Percentiles rank a stretch among this genome's conserved stretches.
Conservation (phyloP, 1,140 invertebrate species). For the Stegodyphus dumicola region DNA sequence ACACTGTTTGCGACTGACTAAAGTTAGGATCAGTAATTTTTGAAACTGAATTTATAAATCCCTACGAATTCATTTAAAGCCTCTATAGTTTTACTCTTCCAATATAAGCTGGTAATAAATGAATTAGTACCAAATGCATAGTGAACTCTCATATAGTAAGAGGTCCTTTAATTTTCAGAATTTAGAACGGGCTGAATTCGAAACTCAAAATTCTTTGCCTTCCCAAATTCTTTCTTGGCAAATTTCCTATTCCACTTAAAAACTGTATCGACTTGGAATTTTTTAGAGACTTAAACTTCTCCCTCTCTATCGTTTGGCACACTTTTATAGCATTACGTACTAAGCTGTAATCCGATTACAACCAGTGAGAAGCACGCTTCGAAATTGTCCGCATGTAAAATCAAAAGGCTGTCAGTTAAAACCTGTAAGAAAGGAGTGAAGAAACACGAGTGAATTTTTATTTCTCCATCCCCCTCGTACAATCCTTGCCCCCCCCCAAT, state of each 20-base stretch:
- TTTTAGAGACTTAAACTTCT: neutral
- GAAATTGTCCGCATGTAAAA: slow-evolving; percentile 42
- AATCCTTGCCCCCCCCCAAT: neutral
- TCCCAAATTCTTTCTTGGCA: too few species aligned
- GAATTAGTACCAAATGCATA: too few species aligned
- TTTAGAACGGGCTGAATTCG: too few species aligned
- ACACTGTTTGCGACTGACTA: too few species aligned
- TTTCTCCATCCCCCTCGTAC: neutral
- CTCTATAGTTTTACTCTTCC: too few species aligned
- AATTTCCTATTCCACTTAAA: slow-evolving; percentile 5
- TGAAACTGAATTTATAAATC: too few species aligned
- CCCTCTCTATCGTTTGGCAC: neutral
- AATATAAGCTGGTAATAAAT: too few species aligned
- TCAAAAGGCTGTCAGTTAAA: slow-evolving; percentile 52
- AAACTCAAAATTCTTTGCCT: too few species aligned
- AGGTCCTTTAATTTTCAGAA: too few species aligned
- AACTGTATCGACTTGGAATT: slow-evolving; percentile 36
- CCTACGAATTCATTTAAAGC: too few species aligned
- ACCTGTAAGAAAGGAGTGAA: slow-evolving; percentile 3
- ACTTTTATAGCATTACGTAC: slow-evolving; percentile 49
- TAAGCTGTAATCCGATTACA: slow-evolving; percentile 50
- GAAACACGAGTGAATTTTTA: neutral
- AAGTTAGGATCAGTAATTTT: too few species aligned
- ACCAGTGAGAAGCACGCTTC: neutral
- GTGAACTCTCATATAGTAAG: too few species aligned